Conservation (phyloP, 1,140 invertebrate species). For the Harlomillsia oculata region DNA sequence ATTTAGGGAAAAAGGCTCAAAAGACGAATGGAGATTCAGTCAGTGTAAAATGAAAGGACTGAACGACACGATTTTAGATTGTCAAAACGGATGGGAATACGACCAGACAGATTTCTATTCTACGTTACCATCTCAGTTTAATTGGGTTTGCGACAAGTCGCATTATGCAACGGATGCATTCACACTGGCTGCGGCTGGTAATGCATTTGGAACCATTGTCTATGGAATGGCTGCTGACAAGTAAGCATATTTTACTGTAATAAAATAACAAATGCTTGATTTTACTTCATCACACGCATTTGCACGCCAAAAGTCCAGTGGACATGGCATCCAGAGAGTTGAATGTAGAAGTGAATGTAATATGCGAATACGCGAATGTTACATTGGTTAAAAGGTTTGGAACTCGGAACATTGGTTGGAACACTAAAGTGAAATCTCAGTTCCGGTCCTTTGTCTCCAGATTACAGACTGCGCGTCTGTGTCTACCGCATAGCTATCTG, state of each 20-base stretch:
- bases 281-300: too few species aligned
- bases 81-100: slow-evolving; percentile 28
- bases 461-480: too few species aligned
- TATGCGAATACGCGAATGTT: too few species aligned
- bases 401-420: too few species aligned
- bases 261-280: too few species aligned
- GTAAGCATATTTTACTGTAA: slow-evolving; percentile 9
- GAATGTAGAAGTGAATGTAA: too few species aligned
- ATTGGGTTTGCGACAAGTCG: slow-evolving; percentile 28
- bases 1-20: slow-evolving; percentile 11
- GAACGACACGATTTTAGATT: slow-evolving; percentile 3
- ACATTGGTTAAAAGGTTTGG: too few species aligned
- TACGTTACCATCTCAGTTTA: slow-evolving; percentile 24
- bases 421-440: too few species aligned
- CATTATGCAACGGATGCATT: slow-evolving; percentile 28
- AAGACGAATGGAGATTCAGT: slow-evolving; percentile 14
- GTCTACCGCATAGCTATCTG: too few species aligned
- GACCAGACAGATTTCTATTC: slow-evolving; percentile 21
- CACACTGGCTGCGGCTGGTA: slow-evolving; percentile 21
- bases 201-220: slow-evolving; percentile 28
- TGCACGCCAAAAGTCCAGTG: too few species aligned
- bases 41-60: slow-evolving; percentile 23
- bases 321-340: too few species aligned
- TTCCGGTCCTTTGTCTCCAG: too few species aligned
- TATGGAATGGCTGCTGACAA: slow-evolving; percentile 29